A percentile compares a stretch with the other conserved stretches of the same genome.
Evolutionary conservation across 2,888 invertebrate species (phyloP).

Genomic region (Omphaloscelis lunosa): DNA sequence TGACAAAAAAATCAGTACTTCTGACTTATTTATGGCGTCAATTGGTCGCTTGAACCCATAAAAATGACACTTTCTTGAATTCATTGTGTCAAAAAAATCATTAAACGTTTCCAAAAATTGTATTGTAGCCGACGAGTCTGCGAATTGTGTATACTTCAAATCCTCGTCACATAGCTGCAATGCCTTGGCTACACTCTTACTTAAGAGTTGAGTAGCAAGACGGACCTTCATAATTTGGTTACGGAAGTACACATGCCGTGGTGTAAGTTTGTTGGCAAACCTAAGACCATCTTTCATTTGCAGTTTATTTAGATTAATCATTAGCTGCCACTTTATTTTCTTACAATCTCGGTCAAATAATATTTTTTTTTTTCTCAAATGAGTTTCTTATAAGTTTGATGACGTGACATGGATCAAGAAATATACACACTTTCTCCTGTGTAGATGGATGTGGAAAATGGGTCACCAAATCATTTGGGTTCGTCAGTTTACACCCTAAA

Average conservation of each 20-base stretch:
- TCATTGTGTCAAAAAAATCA: slow-evolving; percentile 36
- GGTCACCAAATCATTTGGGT: slow-evolving; percentile 52
- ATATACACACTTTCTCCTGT: slow-evolving; percentile 51
- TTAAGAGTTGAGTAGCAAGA: slow-evolving; percentile 17
- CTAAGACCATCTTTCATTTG: slow-evolving; percentile 49
- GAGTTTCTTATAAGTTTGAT: slow-evolving; percentile 13
- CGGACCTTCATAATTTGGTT: slow-evolving; percentile 54
- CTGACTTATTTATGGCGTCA: slow-evolving; percentile 10
- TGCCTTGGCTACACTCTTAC: slow-evolving; percentile 20
- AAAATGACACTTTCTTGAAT: slow-evolving; percentile 35
- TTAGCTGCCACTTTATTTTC: slow-evolving; percentile 56
- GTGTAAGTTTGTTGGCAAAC: slow-evolving; percentile 54
- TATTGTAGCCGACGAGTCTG: slow-evolving; percentile 15
- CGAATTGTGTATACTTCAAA: slow-evolving; percentile 10
- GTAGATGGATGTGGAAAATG: slow-evolving; percentile 57
- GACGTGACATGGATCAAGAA: slow-evolving; percentile 53
- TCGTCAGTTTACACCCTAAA: slow-evolving; percentile 15
- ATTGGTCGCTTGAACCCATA: slow-evolving; percentile 36
- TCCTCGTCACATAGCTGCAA: slow-evolving; percentile 17
- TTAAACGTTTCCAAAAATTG: slow-evolving; percentile 22
- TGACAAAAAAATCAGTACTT: slow-evolving; percentile 16
- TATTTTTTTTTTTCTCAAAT: slow-evolving; percentile 10
- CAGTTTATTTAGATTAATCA: slow-evolving; percentile 51
- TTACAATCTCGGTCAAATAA: slow-evolving; percentile 33
- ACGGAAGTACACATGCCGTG: slow-evolving; percentile 42